Evolutionary conservation across 1,140 invertebrate species (phyloP).

Genomic region (Rhopalosiphum maidis): DNA sequence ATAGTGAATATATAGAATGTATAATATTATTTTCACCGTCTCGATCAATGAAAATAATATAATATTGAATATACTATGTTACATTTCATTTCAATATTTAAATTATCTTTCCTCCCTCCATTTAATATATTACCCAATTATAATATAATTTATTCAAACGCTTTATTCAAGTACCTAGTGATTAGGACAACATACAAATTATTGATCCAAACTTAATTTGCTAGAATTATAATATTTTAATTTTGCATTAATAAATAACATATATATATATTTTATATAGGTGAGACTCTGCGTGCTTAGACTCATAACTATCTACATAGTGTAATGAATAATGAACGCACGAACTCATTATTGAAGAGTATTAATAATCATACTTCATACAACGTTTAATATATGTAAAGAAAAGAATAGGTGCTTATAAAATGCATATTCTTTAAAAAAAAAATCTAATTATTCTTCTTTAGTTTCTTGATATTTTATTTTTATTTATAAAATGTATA

Average conservation of each 20-base stretch:
- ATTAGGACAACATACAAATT: neutral
- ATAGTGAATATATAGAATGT: neutral
- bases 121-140: neutral
- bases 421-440: neutral
- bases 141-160: conserved; percentile 5
- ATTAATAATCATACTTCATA: neutral
- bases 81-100: neutral
- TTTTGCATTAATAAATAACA: neutral
- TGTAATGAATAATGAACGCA: neutral
- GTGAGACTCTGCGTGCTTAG: neutral
- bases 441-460: neutral
- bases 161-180: neutral
- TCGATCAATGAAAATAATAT: neutral
- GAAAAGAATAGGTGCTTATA: too few relatives aligned
- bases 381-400: too few relatives aligned
- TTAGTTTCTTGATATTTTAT: neutral
- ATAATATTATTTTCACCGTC: neutral
- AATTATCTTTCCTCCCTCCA: neutral
- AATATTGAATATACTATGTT: neutral
- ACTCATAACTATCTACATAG: neutral
- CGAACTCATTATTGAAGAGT: neutral
- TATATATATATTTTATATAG: neutral
- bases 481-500: neutral
- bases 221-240: neutral
- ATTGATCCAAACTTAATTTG: neutral